Base-by-base conservation (phyloP, 2,797 vertebrate genomes). In the Sebastes minor region DNA sequence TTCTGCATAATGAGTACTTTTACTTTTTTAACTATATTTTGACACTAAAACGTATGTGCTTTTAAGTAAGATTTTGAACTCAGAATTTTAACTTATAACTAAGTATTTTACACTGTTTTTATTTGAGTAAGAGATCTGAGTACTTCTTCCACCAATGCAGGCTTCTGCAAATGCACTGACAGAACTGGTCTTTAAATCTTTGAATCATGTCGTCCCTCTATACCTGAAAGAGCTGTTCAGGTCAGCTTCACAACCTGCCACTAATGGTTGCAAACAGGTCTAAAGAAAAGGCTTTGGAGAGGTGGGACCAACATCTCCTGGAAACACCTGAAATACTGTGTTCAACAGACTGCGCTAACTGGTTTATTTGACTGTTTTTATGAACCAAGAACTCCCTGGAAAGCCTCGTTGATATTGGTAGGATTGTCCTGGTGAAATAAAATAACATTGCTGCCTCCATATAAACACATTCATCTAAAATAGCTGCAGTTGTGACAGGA, bases 401-500 rank as follows among this genome's bases (percentile, higher is more conserved):
- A 46, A 7, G 42, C 16, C 6, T 0, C 3, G 16, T 46, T 46
- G 6, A 0, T 46, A 46, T 46, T 52, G 46, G 46, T 2, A 1
- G 46, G 7, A 52, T n/a, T 20, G n/a, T 52, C 18, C 46, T 9
- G 18, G 46, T 49, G 46, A 49, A 49, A 49, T 49, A 7, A 18
- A 16, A 20, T 49, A 42, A 16, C 38, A 42, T 16, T 14, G 38
- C 6, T 42, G 13, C 38, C 38, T 16, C 13, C 38, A 42, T 38
- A 38, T 5, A 38, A 38, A 49, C 18, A 18, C 18, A 49, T 18
- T 7, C 23, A 23, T 71, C 38, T 60, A 0, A 5, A 46, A 32
- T 9, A 57, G 38, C 53, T 55, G 35, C 67, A 89, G 91, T 89
- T 68, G 52, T 25, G 30, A 71, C 62, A n/a, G 33, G 13, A 85